Evolutionary conservation across 2,113 vertebrate genomes (phyloP), one percentile per base, ranked within the genome.

Genomic region (Ariopsis seemanni): DNA sequence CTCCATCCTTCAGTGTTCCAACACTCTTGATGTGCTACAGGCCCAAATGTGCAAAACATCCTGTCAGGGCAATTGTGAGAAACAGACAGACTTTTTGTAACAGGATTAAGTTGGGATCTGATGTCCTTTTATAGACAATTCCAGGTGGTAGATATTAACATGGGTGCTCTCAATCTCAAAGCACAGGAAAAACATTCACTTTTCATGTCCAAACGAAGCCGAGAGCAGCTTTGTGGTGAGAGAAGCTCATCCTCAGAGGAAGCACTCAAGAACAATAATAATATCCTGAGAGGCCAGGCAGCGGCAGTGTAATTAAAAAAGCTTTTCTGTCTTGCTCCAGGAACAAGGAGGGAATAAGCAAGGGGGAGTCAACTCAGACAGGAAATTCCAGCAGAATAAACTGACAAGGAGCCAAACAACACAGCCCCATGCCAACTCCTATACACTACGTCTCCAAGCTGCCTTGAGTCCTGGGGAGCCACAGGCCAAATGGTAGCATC

Each of bases 381-480:
- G 96, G 97, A 98, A 98, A 97, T 98, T 97, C 96, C 96, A 97
- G 91, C 93, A 95, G 93, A 94, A 96, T 94, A 95, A 96, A 93
- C 95, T 96, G 96, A 95, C 96, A 91, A 89, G 89, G 90, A 91
- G 96, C 96, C 95, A 97, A 97, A 98, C 95, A 94, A 96, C 95
- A 96, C 93, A 96, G 90, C 80, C n/a, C 89, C 89, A 92, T 96
- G 96, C 96, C 96, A 97, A 94, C 93, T 90, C 90, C 93, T 94
- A 92, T 92, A 95, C 88, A 91, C 71, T 90, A 90, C 91, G 71
- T 89, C 82, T 89, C 69, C 86, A 88, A 92, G 90, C 91, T 91
- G 90, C 88, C 88, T 87, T 91, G 92, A 89, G 84, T 90, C 92
- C 88, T 92, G 90, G 79, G 90, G 89, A 89, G 77, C 62, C 27